Conservation (phyloP, 1,140 invertebrate species). For the honey bee (Apis mellifera) region DNA sequence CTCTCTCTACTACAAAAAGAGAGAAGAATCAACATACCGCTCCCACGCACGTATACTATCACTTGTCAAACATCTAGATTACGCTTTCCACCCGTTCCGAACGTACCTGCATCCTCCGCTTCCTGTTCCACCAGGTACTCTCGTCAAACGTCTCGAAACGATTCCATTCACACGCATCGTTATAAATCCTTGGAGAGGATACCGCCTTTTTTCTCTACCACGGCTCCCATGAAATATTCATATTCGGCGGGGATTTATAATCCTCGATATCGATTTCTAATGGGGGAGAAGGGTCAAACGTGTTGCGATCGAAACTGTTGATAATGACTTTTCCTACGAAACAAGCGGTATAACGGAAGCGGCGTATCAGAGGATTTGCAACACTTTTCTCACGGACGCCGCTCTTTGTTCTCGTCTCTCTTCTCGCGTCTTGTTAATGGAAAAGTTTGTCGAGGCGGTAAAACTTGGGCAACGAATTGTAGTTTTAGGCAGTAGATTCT, state of each 20-base stretch:
- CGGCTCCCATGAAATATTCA: slow-evolving; percentile 12
- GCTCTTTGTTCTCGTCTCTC: neutral
- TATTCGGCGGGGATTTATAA: slow-evolving; percentile 21
- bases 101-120: neutral
- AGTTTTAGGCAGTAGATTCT: neutral
- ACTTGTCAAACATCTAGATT: no score
- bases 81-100: neutral
- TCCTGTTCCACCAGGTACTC: neutral
- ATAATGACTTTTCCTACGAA: no score
- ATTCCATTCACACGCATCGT: slow-evolving; percentile 5
- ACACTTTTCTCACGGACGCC: neutral
- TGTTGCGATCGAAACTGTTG: neutral
- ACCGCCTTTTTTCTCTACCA: neutral
- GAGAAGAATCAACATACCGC: no score
- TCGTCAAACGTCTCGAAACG: neutral
- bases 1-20: no score
- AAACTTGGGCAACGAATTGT: neutral
- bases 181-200: neutral
- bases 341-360: neutral
- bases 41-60: no score
- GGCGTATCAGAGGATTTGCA: neutral
- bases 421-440: no score
- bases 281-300: neutral
- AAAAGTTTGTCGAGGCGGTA: neutral
- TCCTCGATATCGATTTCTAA: neutral